Evolutionary conservation across 2,888 invertebrate genomes (phyloP).

Genomic region (Pteria penguin): DNA sequence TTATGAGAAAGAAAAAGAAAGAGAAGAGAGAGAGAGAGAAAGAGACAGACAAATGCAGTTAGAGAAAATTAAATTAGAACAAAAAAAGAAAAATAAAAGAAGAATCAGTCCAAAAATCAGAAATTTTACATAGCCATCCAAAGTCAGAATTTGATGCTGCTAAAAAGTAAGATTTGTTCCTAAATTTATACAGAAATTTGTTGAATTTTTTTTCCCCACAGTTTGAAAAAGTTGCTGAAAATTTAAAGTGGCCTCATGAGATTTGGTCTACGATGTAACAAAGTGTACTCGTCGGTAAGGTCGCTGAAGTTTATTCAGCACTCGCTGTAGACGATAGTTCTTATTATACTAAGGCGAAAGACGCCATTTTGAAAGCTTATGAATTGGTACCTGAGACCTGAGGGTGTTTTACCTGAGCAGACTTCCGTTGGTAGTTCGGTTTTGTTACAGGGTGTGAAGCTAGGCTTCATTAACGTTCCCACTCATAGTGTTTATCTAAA

Average conservation of each 20-base stretch:
- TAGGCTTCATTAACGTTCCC: constrained; percentile 33
- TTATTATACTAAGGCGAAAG: constrained; percentile 38
- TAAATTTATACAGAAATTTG: too few species aligned
- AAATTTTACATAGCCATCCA: too few species aligned
- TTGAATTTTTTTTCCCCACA: too few species aligned
- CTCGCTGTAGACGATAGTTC: constrained; percentile 19
- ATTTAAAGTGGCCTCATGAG: constrained; percentile 32
- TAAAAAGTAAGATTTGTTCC: too few species aligned
- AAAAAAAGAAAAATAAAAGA: too few species aligned
- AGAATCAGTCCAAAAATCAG: too few species aligned
- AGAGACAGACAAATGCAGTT: too few species aligned
- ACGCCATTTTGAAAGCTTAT: constrained; percentile 41
- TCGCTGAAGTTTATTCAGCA: constrained; percentile 29
- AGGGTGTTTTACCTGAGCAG: constrained; percentile 13
- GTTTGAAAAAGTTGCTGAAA: too few species aligned
- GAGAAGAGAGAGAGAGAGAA: too few species aligned
- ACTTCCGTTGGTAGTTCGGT: neutral
- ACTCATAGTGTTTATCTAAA: constrained; percentile 29
- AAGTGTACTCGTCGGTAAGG: constrained; percentile 42
- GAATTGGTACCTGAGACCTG: constrained; percentile 48
- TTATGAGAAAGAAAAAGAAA: too few species aligned
- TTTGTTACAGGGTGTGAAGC: constrained; percentile 42
- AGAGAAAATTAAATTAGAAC: too few species aligned
- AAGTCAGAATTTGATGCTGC: too few species aligned
- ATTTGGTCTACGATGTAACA: constrained; percentile 40